Evolutionary conservation across 2,113 vertebrate species (phyloP), one percentile per base, ranked within the genome.

Genomic region (Tapirus terrestris): DNA sequence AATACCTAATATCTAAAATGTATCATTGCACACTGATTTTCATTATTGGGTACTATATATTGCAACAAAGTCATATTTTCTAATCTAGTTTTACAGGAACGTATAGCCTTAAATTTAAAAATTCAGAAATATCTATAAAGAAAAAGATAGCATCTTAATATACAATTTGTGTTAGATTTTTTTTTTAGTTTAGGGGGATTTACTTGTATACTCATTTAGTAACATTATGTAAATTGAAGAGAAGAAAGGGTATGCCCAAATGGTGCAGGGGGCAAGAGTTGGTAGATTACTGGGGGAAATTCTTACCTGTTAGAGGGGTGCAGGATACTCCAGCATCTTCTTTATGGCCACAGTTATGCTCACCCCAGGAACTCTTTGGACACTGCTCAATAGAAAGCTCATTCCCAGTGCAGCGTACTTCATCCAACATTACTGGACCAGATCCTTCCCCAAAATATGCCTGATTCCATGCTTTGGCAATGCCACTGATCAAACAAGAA

Each of bases 321-420:
- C 99, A 99, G 96, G 99, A 99, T 76, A 99, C 99, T 0, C 99
- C 99, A 29, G 99, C 99, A 68, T 99, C 99, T 98, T 99, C 99
- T n/a, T 98, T 99, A 97, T 99, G 99, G 86, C 98, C 99, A n/a
- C 99, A 99, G 98, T 99, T 99, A 97, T 99, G 99, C 67, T 99
- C 99, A 79, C 98, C 98, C 99, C 99, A 99, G 88, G 99, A 97
- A 51, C 98, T 99, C 98, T 99, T 99, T 33, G 98, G 98, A 97
- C 99, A 99, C 94, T 99, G 99, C n/a, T 99, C 99, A 98, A 99
- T 98, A 0, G 99, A 99, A 6, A 99, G 99, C 95, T 99, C 99
- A 31, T 99, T 99, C 82, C 99, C 99, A 0, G 99, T 99, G 96
- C 99, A 99, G 13, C 72, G 99, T 60, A 99, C 99, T 97, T 99